Conservation (phyloP, 2,113 vertebrate genomes). For the Terrapene triunguis region DNA sequence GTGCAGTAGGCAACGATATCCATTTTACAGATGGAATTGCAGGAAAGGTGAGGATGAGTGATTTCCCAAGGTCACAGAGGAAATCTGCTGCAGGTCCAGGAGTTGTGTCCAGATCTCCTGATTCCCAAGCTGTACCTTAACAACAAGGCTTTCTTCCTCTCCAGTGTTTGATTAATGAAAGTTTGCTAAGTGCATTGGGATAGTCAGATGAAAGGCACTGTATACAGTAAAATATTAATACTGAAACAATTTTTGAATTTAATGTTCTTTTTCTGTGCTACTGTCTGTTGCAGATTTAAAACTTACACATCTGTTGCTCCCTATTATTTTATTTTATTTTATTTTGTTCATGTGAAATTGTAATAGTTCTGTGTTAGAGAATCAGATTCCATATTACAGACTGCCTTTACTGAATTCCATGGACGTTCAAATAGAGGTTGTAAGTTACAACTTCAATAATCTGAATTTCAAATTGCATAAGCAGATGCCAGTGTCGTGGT, state of each 20-base stretch:
- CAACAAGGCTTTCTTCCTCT: background rate
- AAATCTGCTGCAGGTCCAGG: background rate
- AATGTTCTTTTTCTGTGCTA: background rate
- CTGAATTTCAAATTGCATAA: conserved; percentile 69
- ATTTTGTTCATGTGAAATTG: background rate
- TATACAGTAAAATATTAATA: conserved; percentile 1
- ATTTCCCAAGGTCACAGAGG: background rate
- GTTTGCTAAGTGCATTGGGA: background rate
- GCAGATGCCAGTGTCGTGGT: conserved; percentile 66
- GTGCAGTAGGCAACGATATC: background rate
- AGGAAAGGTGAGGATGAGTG: background rate
- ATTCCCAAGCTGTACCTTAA: background rate
- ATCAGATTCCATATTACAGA: conserved; percentile 37
- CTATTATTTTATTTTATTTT: background rate
- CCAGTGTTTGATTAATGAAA: conserved; percentile 42
- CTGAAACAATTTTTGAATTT: background rate
- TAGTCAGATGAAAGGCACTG: background rate
- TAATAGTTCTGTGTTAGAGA: conserved; percentile 35
- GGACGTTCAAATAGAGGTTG: conserved; percentile 54
- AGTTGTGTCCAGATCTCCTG: background rate
- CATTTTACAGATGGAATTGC: background rate
- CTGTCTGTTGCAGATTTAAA: background rate
- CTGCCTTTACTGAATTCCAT: conserved; percentile 30
- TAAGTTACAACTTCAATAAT: conserved; percentile 65
- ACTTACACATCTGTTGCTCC: background rate